Evolutionary conservation across 2,113 vertebrate genomes (phyloP), one percentile per base, ranked within the genome.

Genomic region (Pelecanus crispus): DNA sequence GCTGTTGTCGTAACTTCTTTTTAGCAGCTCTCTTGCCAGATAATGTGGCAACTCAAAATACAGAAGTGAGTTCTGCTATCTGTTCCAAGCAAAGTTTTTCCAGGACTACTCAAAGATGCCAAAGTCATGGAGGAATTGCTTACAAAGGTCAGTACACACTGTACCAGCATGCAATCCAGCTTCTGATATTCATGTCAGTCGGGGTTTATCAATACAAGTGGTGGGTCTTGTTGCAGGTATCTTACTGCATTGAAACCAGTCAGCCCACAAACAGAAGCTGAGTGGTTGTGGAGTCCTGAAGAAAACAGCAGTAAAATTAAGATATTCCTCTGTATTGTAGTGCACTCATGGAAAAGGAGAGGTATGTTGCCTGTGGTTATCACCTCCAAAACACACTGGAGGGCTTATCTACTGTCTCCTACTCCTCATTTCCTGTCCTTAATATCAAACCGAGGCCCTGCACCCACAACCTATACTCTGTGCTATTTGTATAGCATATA

Each of bases 31-130:
- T 85, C 87, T 85, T 92, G 93, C 71, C 90, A 88, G 67, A 91
- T 82, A 94, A 95, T 94, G 83, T 87, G 73, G 73, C 78, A 91
- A 80, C 66, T 92, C 78, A 82, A 91, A 89, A 74, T 49, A 72
- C 90, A 91, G 81, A 67, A 82, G 63, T 0, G 0, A 85, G 49
- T 90, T 81, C 71, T 58, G 38, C 67, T 94, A 31, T 84, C 70
- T 77, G 44, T 92, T 95, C 62, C 84, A 94, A 94, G 55, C 29
- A 11, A 88, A 92, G 31, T 90, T 94, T 89, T 89, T 84, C 77
- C 81, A 89, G 53, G 49, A 68, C 34, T 40, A 50, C 77, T 91
- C 68, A 65, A 38, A 92, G 77, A 81, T n/a, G 80, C 73, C 91
- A 87, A 89, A 83, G 85, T 72, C 52, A 71, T 0, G 0, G 68